Evolutionary conservation across 2,888 invertebrate species (phyloP).

Genomic region (Cecidostiba fungosa): DNA sequence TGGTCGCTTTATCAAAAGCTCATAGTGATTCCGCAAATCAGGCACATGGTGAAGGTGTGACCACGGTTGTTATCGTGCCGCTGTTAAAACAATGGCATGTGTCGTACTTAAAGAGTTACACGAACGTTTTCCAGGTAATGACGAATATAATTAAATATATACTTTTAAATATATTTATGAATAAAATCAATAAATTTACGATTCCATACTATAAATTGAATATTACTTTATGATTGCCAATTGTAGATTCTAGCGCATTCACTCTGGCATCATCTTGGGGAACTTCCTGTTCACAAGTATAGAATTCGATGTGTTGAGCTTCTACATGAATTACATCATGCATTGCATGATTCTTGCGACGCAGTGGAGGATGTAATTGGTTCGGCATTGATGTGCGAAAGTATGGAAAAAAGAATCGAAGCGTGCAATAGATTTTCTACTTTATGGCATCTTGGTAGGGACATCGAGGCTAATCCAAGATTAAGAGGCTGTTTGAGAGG

Average conservation of each 20-base stretch:
- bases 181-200: background rate
- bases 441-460: constrained; percentile 90
- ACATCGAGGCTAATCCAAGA: constrained; percentile 82
- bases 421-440: constrained; percentile 85
- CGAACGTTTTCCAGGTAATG: constrained; percentile 85
- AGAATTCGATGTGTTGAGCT: constrained; percentile 85
- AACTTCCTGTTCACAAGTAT: constrained; percentile 82
- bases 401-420: constrained; percentile 81
- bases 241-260: constrained; percentile 85
- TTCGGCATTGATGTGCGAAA: constrained; percentile 79
- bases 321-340: constrained; percentile 89
- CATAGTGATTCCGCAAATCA: constrained; percentile 77
- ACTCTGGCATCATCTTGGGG: constrained; percentile 87
- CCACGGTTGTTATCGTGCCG: constrained; percentile 87
- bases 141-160: constrained; percentile 1
- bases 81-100: constrained; percentile 86
- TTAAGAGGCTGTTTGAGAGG: constrained; percentile 81
- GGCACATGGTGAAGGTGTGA: constrained; percentile 81
- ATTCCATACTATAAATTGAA: background rate
- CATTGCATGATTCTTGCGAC: constrained; percentile 78
- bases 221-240: constrained; percentile 47
- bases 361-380: constrained; percentile 88
- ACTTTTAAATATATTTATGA: constrained; percentile 26
- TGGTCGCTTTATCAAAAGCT: constrained; percentile 84
- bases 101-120: constrained; percentile 85